These are phyloP conservation scores for Ricordea florida DNA, from an alignment of 92 coral and sea anemone species.

Conservation along the genomic window DNA sequence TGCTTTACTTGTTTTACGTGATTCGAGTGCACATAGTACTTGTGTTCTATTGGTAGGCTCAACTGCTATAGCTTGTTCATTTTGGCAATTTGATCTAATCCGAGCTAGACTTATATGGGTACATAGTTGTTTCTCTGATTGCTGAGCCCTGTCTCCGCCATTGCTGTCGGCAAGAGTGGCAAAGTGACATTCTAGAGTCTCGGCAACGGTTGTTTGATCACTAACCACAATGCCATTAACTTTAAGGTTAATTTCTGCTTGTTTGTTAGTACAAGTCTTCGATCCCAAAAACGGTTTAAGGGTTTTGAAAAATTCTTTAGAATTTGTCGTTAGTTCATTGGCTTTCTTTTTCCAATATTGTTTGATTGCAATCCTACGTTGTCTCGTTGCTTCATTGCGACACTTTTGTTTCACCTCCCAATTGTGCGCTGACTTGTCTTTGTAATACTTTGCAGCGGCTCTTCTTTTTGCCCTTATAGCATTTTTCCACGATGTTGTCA, in stretches of 20 bases:
- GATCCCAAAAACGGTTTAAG: conserved; percentile 17
- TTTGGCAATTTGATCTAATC: background rate
- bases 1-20: conserved; percentile 21
- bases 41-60: background rate
- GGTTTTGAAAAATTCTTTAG: conserved; percentile 12
- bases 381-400: conserved; percentile 28
- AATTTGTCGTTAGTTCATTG: background rate
- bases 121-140: conserved; percentile 1
- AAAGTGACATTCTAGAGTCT: conserved; percentile 9
- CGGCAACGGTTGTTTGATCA: background rate
- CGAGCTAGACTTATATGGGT: background rate
- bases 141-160: conserved; percentile 6
- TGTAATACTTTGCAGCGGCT: background rate
- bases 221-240: conserved; percentile 4
- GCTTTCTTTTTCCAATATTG: conserved; percentile 22
- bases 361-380: conserved; percentile 2
- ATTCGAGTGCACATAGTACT: background rate
- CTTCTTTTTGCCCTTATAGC: conserved; percentile 14
- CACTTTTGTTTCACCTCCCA: conserved; percentile 1
- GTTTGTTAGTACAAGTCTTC: conserved; percentile 7
- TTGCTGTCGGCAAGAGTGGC: conserved; percentile 2
- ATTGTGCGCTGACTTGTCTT: background rate
- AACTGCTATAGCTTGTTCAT: background rate
- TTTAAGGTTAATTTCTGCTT: conserved; percentile 13
- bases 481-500: conserved; percentile 23